Evolutionary conservation across 2,888 invertebrate species (phyloP).

Genomic region (Tribolium freemani): DNA sequence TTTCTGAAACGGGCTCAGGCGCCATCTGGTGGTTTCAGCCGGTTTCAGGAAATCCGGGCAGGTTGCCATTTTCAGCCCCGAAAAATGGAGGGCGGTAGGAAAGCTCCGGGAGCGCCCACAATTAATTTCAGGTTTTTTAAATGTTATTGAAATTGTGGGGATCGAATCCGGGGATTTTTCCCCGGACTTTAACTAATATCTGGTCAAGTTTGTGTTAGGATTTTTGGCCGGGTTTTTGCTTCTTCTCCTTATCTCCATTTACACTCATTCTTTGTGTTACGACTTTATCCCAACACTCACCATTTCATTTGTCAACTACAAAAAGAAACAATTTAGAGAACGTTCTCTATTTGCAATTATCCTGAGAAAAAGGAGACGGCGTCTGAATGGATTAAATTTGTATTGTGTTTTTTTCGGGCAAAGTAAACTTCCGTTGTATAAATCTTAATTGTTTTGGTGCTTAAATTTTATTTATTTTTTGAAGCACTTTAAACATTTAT

Average conservation of each 20-base stretch:
- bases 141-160: neutral
- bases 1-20: neutral
- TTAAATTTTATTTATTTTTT: neutral
- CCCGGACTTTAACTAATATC: slow-evolving; percentile 7
- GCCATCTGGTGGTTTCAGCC: neutral
- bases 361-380: slow-evolving; percentile 7
- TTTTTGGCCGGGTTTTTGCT: neutral
- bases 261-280: slow-evolving; percentile 43
- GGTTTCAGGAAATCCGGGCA: neutral
- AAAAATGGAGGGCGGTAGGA: slow-evolving; percentile 3
- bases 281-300: slow-evolving; percentile 42
- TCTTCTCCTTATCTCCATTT: slow-evolving; percentile 42
- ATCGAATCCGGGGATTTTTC: slow-evolving; percentile 4
- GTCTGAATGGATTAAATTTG: slow-evolving; percentile 35
- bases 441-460: slow-evolving; percentile 2
- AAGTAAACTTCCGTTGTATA: neutral
- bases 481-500: neutral
- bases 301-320: slow-evolving; percentile 53
- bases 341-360: slow-evolving; percentile 41
- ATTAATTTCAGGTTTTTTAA: neutral
- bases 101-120: neutral
- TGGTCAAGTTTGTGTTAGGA: slow-evolving; percentile 28
- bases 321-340: slow-evolving; percentile 52
- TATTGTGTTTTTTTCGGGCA: slow-evolving; percentile 7
- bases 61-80: neutral